Conservation (phyloP, 2,888 invertebrate species). For the Noctua janthe region DNA sequence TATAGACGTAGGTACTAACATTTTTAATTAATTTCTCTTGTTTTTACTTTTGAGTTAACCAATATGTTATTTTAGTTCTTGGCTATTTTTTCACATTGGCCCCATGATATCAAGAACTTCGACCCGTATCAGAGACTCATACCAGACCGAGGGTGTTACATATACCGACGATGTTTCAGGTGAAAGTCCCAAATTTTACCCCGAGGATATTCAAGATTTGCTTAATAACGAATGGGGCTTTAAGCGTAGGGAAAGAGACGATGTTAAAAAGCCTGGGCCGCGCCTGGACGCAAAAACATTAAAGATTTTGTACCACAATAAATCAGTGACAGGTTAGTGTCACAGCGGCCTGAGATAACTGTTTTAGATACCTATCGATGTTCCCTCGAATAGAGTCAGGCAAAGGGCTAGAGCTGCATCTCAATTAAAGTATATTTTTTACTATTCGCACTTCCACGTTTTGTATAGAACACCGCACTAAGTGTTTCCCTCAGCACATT, state of each 20-base stretch:
- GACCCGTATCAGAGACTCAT: conserved; percentile 71
- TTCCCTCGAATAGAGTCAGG: conserved; percentile 77
- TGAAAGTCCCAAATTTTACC: conserved; percentile 88
- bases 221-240: conserved; percentile 94
- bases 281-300: conserved; percentile 92
- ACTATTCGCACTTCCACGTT: conserved; percentile 83
- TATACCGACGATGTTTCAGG: conserved; percentile 88
- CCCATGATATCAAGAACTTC: conserved; percentile 70
- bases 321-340: conserved; percentile 90
- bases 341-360: conserved; percentile 84
- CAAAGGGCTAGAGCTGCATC: conserved; percentile 74
- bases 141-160: conserved; percentile 80
- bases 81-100: conserved; percentile 74
- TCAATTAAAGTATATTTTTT: conserved; percentile 72
- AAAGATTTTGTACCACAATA: conserved; percentile 88
- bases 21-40: conserved; percentile 74
- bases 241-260: conserved; percentile 96
- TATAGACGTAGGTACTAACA: conserved; percentile 66
- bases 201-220: conserved; percentile 90
- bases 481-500: conserved; percentile 86
- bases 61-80: conserved; percentile 71
- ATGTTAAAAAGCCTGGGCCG: conserved; percentile 98
- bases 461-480: conserved; percentile 85
- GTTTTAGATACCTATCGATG: conserved; percentile 81
- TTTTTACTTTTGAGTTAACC: conserved; percentile 74